Percentiles rank a stretch among this genome's conserved stretches.
phyloP scores from a whole-genome alignment of 2,797 vertebrate genomes.

The Pelochelys cantorii region DNA sequence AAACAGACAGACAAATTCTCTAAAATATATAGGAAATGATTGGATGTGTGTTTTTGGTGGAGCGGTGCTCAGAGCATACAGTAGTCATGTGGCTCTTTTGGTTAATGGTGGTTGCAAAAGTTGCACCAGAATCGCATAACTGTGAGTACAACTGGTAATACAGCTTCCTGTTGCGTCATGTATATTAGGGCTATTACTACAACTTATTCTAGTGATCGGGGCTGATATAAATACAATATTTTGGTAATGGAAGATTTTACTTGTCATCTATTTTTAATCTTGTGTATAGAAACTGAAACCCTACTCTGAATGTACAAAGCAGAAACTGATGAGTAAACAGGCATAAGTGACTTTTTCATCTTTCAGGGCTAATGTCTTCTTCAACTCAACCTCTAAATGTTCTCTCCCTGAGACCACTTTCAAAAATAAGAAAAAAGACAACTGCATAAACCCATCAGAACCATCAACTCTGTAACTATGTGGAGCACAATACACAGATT shows the following conservation, averaged over 20 bases:
- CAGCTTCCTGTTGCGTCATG: background rate
- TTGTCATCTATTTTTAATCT: background rate
- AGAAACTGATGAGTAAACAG: background rate
- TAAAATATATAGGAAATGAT: no score
- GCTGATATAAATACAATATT: background rate
- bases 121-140: no score
- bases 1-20: no score
- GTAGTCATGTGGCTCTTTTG: no score
- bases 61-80: no score
- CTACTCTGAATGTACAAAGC: background rate
- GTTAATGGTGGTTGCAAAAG: no score
- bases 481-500: background rate
- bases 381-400: background rate
- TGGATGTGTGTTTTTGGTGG: no score
- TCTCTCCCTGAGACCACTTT: background rate
- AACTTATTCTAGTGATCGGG: background rate
- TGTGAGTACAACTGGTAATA: background rate
- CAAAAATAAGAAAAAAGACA: conserved; percentile 12
- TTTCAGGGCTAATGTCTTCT: background rate
- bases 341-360: background rate
- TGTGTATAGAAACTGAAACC: background rate
- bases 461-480: background rate
- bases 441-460: background rate
- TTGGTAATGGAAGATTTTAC: background rate
- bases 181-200: background rate